Evolutionary conservation across 2,797 vertebrate species (phyloP).

Genomic region (Neopelma chrysocephalum): DNA sequence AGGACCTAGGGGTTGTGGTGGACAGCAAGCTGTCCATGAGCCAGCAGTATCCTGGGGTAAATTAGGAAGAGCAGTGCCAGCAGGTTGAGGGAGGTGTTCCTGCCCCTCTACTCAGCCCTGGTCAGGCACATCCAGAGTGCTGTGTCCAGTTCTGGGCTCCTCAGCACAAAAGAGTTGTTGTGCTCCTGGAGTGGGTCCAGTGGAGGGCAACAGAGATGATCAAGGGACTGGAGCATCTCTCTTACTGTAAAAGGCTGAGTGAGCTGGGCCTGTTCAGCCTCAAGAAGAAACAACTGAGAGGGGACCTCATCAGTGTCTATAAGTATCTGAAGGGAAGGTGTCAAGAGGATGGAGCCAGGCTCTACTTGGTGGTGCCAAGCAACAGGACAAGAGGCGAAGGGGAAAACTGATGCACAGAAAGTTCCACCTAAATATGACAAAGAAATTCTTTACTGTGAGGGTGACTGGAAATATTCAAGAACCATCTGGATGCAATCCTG

Average conservation of each 20-base stretch:
- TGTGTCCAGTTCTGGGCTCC: background rate
- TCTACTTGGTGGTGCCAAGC: fast-evolving
- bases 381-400: background rate
- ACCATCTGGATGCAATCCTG: background rate
- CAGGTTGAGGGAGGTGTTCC: background rate
- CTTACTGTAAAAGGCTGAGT: fast-evolving
- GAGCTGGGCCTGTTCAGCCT: background rate
- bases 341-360: background rate
- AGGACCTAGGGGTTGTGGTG: background rate
- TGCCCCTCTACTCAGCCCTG: background rate
- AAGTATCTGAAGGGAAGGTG: background rate
- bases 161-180: background rate
- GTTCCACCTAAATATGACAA: background rate
- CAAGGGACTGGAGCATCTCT: background rate
- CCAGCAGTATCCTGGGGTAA: background rate
- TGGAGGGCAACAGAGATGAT: fast-evolving
- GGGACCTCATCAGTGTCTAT: no score
- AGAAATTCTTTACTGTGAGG: background rate
- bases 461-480: background rate
- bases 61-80: fast-evolving
- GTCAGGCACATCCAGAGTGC: background rate
- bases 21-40: background rate
- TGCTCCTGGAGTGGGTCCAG: background rate
- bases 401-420: background rate
- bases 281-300: fast-evolving